Evolutionary conservation across 2,888 invertebrate species (phyloP), one percentile per base, ranked within the genome.

Genomic region (Leptogaster cylindrica): DNA sequence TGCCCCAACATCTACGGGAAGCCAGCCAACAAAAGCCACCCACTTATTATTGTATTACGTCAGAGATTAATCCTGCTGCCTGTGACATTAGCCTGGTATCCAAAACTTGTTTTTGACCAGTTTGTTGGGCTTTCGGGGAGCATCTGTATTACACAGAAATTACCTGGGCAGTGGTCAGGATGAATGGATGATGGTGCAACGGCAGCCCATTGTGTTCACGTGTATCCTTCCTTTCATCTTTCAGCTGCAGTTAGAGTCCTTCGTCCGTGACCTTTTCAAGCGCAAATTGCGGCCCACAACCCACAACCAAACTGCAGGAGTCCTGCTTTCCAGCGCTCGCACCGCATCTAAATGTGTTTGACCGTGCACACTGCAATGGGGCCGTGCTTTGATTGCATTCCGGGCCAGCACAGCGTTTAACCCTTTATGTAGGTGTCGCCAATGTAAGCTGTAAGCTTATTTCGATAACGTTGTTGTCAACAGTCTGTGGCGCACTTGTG

Each of bases 321-420:
- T 16, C 10, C 31, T 14, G 16, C 3, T 12, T 10, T 12, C 12
- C 31, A 14, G 10, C 10, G 10, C 39, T n/a, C 46, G n/a, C 46
- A 20, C 20, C n/a, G 46, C 46, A 23, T 23, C 23, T 12, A 20
- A 33, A 31, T 55, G 55, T 41, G 41, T 41, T 16, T 41, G 16
- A 36, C 36, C 12, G 10, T 10, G 4, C 14, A 14, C 41, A 41
- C 16, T 18, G 5, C 20, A 41, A 5, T 4, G 18, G 16, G 39
- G 39, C 5, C 16, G 36, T 12, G 31, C 33, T 55, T 55, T 39
- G 55, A 55, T 55, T 55, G 20, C 55, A 39, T 55, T 55, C 55
- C 55, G 23, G 39, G 36, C 39, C 55, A 55, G 55, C 25, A 39
- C 14, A 18, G 16, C 23, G 23, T 12, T 36, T 36, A 6, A 12